A percentile compares a stretch with the other conserved stretches of the same genome.
These are phyloP conservation scores for Andrena hattorfiana DNA, from an alignment of 2,888 invertebrate species.

Conservation along the genomic window DNA sequence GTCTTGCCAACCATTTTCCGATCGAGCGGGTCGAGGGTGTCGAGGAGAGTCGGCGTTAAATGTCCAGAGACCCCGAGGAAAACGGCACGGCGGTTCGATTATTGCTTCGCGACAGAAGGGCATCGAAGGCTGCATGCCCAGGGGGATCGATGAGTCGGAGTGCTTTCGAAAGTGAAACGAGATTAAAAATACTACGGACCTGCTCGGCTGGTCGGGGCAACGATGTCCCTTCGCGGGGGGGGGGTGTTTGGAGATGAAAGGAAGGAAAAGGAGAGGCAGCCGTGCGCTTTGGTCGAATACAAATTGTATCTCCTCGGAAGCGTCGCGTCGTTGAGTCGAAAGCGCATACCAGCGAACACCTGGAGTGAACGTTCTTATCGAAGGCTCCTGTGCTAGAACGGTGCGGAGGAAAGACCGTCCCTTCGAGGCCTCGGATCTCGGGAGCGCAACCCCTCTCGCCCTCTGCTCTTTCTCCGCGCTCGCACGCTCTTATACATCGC, in stretches of 20 bases:
- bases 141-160: constrained; percentile 35
- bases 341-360: constrained; percentile 47
- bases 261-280: neutral
- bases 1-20: constrained; percentile 39
- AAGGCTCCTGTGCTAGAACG: neutral
- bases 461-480: neutral
- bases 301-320: constrained; percentile 16
- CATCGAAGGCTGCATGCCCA: constrained; percentile 4
- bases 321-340: constrained; percentile 35
- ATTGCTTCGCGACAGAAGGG: constrained; percentile 41
- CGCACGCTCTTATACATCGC: neutral
- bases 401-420: constrained; percentile 4
- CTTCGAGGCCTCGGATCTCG: neutral
- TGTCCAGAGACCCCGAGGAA: constrained; percentile 3
- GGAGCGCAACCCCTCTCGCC: neutral
- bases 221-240: constrained; percentile 1
- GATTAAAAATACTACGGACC: constrained; percentile 59
- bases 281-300: neutral
- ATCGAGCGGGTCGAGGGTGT: constrained; percentile 23
- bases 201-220: neutral
- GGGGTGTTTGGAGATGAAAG: neutral
- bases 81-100: constrained; percentile 17
- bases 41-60: constrained; percentile 28
- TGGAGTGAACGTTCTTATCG: constrained; percentile 45
- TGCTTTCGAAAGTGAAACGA: constrained; percentile 45